These are phyloP conservation scores for Chaetoderma sp. DNA, from an alignment of 2,888 invertebrate genomes.

Conservation along the genomic window DNA sequence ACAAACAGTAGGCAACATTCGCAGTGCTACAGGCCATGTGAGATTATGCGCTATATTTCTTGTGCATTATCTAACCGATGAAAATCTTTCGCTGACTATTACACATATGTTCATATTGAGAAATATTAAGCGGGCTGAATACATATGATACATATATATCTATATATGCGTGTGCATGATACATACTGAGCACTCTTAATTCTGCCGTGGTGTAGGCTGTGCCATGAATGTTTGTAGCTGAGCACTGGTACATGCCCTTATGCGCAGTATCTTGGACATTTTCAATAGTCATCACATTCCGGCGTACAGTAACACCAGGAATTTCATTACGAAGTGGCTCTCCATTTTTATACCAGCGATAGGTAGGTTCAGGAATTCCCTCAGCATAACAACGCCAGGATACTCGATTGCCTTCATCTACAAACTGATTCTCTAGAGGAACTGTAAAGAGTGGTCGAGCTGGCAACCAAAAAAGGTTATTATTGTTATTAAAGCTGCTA, in stretches of 20 bases:
- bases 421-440: slow-evolving; percentile 41
- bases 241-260: slow-evolving; percentile 95
- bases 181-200: slow-evolving; percentile 84
- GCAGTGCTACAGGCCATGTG: no score
- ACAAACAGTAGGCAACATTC: no score
- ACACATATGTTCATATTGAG: no score
- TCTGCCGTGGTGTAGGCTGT: slow-evolving; percentile 89
- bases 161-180: no score
- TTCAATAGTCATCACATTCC: slow-evolving; percentile 49
- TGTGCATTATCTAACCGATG: no score
- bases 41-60: no score
- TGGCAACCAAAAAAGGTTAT: slow-evolving; percentile 17
- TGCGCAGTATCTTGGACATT: slow-evolving; percentile 72
- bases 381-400: slow-evolving; percentile 42
- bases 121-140: no score
- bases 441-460: slow-evolving; percentile 45
- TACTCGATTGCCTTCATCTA: slow-evolving; percentile 36
- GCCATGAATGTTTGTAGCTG: slow-evolving; percentile 88
- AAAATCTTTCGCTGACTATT: no score
- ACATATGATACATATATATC: no score
- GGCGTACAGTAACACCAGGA: slow-evolving; percentile 30
- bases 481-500: no score
- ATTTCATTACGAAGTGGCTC: slow-evolving; percentile 1
- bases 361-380: slow-evolving; percentile 30
- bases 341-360: slow-evolving; percentile 41